Percentiles rank a stretch among this genome's conserved stretches.
phyloP scores from a whole-genome alignment of 2,888 invertebrate species.

The Euplagia quadripunctaria region DNA sequence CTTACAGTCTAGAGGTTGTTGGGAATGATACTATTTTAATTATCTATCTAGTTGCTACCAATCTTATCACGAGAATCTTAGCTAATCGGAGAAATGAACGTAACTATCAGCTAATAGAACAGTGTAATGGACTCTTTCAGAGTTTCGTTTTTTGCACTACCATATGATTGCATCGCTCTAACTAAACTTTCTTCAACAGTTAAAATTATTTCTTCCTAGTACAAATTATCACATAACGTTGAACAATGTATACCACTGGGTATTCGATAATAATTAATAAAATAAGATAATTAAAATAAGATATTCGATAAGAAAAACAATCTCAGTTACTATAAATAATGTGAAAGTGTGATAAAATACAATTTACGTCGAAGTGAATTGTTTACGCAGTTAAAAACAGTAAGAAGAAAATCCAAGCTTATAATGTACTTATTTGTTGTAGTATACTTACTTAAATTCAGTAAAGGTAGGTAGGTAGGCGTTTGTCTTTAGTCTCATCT shows the following conservation, averaged over 20 bases:
- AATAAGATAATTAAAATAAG: no score
- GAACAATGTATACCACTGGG: background rate
- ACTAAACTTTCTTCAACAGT: background rate
- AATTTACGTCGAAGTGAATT: no score
- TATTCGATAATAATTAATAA: background rate
- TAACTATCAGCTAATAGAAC: background rate
- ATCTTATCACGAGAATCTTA: background rate
- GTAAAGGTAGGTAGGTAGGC: no score
- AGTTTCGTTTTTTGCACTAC: background rate
- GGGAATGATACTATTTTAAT: background rate
- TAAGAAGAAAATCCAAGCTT: no score
- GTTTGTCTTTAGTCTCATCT: no score
- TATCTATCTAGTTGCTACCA: background rate
- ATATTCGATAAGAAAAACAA: no score
- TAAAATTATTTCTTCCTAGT: background rate
- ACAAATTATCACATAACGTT: background rate
- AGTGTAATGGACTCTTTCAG: background rate
- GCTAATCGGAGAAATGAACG: background rate
- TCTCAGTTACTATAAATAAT: no score
- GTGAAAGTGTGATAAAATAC: no score
- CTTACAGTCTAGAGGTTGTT: slow-evolving; percentile 9
- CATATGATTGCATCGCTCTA: background rate
- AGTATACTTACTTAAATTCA: background rate
- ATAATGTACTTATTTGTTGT: background rate
- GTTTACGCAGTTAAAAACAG: no score